Conservation (phyloP, 2,113 vertebrate genomes). For the Sylvilagus bachmani region DNA sequence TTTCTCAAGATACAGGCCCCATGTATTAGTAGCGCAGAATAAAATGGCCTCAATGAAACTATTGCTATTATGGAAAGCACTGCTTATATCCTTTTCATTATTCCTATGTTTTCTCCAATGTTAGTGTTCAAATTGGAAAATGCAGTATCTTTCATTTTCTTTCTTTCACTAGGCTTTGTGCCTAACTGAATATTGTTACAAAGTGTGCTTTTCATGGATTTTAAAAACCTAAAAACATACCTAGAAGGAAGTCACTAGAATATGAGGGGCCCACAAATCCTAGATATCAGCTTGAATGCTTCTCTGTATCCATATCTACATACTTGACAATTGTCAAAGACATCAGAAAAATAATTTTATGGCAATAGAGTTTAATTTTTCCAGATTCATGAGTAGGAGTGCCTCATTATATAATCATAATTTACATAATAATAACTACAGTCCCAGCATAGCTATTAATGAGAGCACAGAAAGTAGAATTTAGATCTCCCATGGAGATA, state of each 20-base stretch:
- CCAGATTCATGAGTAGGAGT: not conserved
- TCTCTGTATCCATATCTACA: not conserved
- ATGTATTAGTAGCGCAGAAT: not conserved
- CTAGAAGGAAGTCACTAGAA: not conserved
- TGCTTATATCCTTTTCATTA: not conserved
- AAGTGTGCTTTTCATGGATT: not conserved
- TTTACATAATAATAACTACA: constrained; percentile 55
- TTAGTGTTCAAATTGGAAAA: constrained; percentile 5
- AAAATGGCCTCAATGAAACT: constrained; percentile 37
- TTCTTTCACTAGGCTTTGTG: not conserved
- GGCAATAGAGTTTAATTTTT: not conserved
- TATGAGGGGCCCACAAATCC: not conserved
- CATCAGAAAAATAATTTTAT: not conserved
- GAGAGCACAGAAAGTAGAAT: constrained; percentile 32
- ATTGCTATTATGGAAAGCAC: not conserved
- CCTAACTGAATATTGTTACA: not conserved
- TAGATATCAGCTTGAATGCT: not conserved
- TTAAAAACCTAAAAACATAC: not conserved
- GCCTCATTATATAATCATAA: constrained; percentile 35
- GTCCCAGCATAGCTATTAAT: not conserved
- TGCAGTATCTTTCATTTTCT: constrained; percentile 3
- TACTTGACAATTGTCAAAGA: constrained; percentile 16
- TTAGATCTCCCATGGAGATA: constrained; percentile 17
- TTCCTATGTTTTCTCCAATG: not conserved
- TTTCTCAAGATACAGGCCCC: constrained; percentile 16